Percentiles rank a stretch among this genome's conserved stretches.
Conservation (phyloP, 1,140 invertebrate species). For the Andricus grossulariae region DNA sequence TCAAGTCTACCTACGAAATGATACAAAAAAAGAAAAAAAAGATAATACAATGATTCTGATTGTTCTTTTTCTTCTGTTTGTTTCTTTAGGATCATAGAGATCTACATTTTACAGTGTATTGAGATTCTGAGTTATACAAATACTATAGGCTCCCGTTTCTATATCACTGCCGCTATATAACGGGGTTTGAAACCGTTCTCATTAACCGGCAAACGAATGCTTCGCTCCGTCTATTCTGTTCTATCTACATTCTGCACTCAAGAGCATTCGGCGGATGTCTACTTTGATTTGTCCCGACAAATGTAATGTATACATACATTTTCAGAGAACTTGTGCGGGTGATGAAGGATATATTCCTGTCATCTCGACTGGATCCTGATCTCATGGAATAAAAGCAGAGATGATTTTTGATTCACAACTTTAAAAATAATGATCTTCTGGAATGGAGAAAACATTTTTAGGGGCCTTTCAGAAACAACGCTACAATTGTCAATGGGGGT, state of each 20-base stretch:
- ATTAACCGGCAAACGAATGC: slow-evolving; percentile 70
- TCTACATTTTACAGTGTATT: slow-evolving; percentile 52
- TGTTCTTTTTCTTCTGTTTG: slow-evolving; percentile 27
- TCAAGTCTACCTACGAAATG: no score
- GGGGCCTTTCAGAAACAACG: no score
- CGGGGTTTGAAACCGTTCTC: slow-evolving; percentile 70
- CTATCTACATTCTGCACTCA: slow-evolving; percentile 67
- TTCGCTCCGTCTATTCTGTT: slow-evolving; percentile 65
- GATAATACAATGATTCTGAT: background rate
- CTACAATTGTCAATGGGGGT: no score
- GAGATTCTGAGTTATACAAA: slow-evolving; percentile 49
- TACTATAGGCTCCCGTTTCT: slow-evolving; percentile 53
- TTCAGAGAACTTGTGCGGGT: slow-evolving; percentile 19
- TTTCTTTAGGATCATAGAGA: slow-evolving; percentile 36
- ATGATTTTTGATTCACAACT: background rate
- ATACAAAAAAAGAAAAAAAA: no score
- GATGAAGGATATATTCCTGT: background rate
- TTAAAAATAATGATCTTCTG: background rate
- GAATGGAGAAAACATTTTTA: background rate
- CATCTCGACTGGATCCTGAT: background rate
- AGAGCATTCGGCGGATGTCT: slow-evolving; percentile 65
- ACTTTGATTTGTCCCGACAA: slow-evolving; percentile 66
- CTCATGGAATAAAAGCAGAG: background rate
- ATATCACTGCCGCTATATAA: slow-evolving; percentile 57
- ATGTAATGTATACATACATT: slow-evolving; percentile 43